Evolutionary conservation across 2,113 vertebrate genomes (phyloP).

Genomic region (Mixornis gularis): DNA sequence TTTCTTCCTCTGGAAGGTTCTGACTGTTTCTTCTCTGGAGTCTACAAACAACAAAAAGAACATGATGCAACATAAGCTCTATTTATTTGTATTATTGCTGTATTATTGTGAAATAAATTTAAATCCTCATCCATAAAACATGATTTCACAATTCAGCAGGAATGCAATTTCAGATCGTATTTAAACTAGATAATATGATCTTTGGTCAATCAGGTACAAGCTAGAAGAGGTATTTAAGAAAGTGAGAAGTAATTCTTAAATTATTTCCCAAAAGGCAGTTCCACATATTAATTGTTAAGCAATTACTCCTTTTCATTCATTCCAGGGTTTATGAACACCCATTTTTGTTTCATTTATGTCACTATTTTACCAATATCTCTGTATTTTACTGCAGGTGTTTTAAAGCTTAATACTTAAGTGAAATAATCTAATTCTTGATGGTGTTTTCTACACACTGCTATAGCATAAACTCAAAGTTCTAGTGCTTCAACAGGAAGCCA

Average conservation of each 20-base stretch:
- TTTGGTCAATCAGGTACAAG: neutral
- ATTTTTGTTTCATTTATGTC: neutral
- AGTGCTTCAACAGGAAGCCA: neutral
- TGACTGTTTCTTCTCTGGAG: constrained; percentile 94
- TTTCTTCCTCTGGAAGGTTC: constrained; percentile 94
- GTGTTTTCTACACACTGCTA: neutral
- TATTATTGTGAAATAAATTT: neutral
- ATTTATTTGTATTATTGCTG: neutral
- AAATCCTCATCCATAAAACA: constrained; percentile 18
- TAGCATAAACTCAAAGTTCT: neutral
- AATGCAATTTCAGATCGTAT: neutral
- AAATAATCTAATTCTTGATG: neutral
- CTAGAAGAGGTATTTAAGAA: neutral
- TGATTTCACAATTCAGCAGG: neutral
- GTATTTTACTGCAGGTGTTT: neutral
- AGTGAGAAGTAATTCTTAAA: neutral
- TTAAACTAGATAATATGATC: neutral
- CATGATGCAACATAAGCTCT: neutral
- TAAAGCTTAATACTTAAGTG: neutral
- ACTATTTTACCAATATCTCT: neutral
- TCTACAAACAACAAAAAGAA: constrained; percentile 74
- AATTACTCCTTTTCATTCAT: neutral
- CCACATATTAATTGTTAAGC: neutral
- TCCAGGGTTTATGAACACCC: neutral
- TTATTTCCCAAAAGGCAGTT: neutral